Evolutionary conservation across 1,140 invertebrate genomes (phyloP).

Genomic region (Drosophila chauvacae): DNA sequence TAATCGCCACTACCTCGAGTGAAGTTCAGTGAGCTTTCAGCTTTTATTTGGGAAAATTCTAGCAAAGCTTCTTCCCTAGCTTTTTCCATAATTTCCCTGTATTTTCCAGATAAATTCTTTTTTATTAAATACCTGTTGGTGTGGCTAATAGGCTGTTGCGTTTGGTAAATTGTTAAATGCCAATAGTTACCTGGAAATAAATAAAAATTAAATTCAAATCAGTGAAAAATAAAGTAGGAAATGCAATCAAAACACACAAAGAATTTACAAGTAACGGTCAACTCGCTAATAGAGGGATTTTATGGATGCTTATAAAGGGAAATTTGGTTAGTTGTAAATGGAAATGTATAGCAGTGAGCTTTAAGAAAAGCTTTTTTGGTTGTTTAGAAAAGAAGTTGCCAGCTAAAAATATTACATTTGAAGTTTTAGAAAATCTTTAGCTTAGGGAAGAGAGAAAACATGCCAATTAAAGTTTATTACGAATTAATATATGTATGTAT

Average conservation of each 20-base stretch:
- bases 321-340: constrained; percentile 30
- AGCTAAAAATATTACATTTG: constrained; percentile 22
- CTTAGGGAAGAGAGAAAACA: constrained; percentile 50
- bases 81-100: constrained; percentile 27
- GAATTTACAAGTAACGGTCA: constrained; percentile 43
- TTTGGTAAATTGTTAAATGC: constrained; percentile 35
- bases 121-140: constrained; percentile 8
- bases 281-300: constrained; percentile 30
- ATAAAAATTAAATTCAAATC: constrained; percentile 33
- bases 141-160: constrained; percentile 1
- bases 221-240: constrained; percentile 3
- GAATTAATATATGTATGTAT: background rate
- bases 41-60: background rate
- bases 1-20: constrained; percentile 31
- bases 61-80: constrained; percentile 19
- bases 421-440: constrained; percentile 15
- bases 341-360: constrained; percentile 29
- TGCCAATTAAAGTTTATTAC: constrained; percentile 53
- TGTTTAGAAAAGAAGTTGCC: constrained; percentile 47
- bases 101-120: constrained; percentile 4
- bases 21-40: constrained; percentile 31
- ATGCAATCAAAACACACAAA: constrained; percentile 26
- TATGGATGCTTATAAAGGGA: constrained; percentile 39
- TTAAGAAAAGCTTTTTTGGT: constrained; percentile 33
- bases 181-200: constrained; percentile 76